These are phyloP conservation scores for Charadrius vociferus DNA, from an alignment of 2,113 vertebrate genomes.

Conservation along the genomic window DNA sequence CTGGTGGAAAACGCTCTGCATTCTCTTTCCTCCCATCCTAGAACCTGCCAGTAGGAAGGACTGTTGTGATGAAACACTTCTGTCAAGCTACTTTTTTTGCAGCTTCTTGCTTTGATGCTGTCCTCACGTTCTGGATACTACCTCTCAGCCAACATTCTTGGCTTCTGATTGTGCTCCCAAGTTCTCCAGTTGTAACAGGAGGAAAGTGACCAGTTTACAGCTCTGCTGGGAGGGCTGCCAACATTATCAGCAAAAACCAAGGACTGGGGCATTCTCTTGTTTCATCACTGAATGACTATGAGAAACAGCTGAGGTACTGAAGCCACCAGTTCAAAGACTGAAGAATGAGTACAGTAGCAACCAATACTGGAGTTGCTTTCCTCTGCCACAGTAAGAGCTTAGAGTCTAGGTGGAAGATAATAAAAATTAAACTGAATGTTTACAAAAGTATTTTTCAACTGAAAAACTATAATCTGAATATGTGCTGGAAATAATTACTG, in stretches of 20 bases:
- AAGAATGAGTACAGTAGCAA: background rate
- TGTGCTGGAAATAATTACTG: constrained; percentile 32
- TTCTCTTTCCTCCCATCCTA: background rate
- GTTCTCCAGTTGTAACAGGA: background rate
- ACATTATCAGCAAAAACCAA: background rate
- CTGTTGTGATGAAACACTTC: background rate
- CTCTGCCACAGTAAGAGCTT: background rate
- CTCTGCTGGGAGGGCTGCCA: background rate
- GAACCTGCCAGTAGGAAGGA: background rate
- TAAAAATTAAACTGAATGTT: background rate
- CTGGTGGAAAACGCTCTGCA: background rate
- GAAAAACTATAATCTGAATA: background rate
- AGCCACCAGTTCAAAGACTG: background rate
- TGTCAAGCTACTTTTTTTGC: background rate
- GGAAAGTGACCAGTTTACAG: background rate
- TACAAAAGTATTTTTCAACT: background rate
- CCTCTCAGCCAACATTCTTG: background rate
- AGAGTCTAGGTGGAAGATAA: background rate
- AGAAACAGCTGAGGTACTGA: background rate
- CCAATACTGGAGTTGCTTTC: background rate
- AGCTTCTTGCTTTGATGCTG: background rate
- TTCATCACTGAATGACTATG: background rate
- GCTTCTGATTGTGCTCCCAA: background rate
- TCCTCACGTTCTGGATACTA: background rate
- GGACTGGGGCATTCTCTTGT: background rate